phyloP scores from a whole-genome alignment of 2,888 invertebrate genomes.

The Empis livida region DNA sequence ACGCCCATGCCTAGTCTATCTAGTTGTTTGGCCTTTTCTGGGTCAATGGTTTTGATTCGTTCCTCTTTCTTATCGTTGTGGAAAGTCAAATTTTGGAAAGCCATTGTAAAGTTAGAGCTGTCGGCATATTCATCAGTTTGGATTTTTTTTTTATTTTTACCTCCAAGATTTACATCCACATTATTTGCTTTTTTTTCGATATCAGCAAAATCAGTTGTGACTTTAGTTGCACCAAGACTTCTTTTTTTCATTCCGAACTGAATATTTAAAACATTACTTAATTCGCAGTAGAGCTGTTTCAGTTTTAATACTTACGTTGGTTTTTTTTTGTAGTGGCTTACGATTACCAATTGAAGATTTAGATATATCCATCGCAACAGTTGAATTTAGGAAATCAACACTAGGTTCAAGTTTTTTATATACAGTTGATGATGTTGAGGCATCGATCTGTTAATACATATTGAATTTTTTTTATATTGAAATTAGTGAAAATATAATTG shows the following conservation, averaged over 20 bases:
- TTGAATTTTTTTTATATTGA: too few relatives aligned
- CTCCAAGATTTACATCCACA: constrained; percentile 54
- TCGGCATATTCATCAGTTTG: too few relatives aligned
- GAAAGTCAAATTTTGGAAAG: constrained; percentile 63
- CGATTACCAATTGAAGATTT: constrained; percentile 60
- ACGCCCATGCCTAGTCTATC: constrained; percentile 93
- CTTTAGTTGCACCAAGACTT: constrained; percentile 87
- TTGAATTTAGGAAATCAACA: constrained; percentile 31
- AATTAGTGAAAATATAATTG: too few relatives aligned
- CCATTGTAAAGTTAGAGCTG: constrained; percentile 31
- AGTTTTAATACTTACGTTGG: constrained; percentile 42
- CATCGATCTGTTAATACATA: neutral
- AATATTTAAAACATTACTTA: constrained; percentile 6
- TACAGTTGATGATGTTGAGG: neutral
- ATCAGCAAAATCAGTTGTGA: constrained; percentile 88
- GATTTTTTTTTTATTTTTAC: constrained; percentile 20
- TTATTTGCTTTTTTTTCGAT: constrained; percentile 82
- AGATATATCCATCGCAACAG: constrained; percentile 30
- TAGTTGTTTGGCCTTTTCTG: constrained; percentile 72
- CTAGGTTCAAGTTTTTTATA: constrained; percentile 23
- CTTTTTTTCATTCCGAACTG: constrained; percentile 78
- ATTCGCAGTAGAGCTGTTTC: neutral
- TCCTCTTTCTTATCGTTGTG: constrained; percentile 60
- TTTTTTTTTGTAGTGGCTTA: constrained; percentile 54
- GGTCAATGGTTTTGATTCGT: constrained; percentile 57